Conservation (phyloP, 35 echinoderm and acorn worm genomes). For the Lytechinus variegatus region DNA sequence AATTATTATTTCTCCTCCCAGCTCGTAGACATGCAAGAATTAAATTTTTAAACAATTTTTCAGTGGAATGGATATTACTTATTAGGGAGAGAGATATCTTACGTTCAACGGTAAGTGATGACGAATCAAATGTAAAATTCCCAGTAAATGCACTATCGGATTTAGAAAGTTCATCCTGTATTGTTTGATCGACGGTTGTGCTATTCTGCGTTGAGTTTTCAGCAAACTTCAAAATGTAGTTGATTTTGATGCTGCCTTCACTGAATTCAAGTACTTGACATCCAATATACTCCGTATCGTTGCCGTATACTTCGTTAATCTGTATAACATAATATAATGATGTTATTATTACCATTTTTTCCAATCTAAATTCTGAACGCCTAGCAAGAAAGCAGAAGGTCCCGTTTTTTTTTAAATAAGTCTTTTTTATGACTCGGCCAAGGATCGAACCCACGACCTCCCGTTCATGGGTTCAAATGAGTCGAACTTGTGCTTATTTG, state of each 20-base stretch:
- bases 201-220: not conserved
- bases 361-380: too few species aligned
- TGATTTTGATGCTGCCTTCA: not conserved
- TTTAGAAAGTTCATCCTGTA: not conserved
- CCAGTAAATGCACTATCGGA: not conserved
- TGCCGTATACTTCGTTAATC: not conserved
- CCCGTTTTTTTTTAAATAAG: too few species aligned
- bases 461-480: too few species aligned
- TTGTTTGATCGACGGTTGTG: not conserved
- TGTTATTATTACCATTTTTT: too few species aligned
- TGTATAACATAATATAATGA: not conserved
- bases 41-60: too few species aligned
- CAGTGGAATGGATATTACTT: too few species aligned
- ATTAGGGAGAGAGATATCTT: not conserved
- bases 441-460: too few species aligned
- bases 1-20: too few species aligned
- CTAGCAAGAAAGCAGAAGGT: too few species aligned
- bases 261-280: not conserved
- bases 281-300: not conserved
- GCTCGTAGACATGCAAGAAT: too few species aligned
- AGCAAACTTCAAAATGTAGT: not conserved
- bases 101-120: not conserved
- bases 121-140: not conserved
- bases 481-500: too few species aligned
- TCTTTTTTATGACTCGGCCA: too few species aligned